phyloP scores from a whole-genome alignment of 2,797 vertebrate species.

The Macropodus opercularis region DNA sequence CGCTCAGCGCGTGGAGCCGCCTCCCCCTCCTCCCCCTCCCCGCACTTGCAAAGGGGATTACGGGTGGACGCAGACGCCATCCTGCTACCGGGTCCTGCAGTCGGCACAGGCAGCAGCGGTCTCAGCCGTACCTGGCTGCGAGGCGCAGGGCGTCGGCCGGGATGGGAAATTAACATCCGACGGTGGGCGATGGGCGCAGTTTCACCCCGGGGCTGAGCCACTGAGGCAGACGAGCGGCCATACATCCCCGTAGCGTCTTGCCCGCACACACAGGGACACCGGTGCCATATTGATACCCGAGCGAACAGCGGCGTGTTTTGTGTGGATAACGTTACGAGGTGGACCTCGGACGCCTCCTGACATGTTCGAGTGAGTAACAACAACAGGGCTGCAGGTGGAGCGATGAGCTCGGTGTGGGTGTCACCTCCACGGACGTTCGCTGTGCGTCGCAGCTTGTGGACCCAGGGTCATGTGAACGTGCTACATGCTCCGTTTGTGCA shows the following conservation, averaged over 20 bases:
- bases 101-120: slow-evolving; percentile 45
- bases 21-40: slow-evolving; percentile 30
- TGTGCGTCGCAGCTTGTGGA: neutral
- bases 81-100: slow-evolving; percentile 58
- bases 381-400: neutral
- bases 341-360: slow-evolving; percentile 70
- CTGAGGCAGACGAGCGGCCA: slow-evolving; percentile 39
- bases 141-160: slow-evolving; percentile 22
- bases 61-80: slow-evolving; percentile 67
- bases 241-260: slow-evolving; percentile 34
- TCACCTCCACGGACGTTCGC: neutral
- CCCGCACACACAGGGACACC: slow-evolving; percentile 26
- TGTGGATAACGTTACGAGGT: slow-evolving; percentile 37
- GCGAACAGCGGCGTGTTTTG: slow-evolving; percentile 6
- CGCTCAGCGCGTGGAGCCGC: slow-evolving; percentile 42
- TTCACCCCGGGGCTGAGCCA: slow-evolving; percentile 28
- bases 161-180: slow-evolving; percentile 49
- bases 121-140: slow-evolving; percentile 54
- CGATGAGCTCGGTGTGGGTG: neutral
- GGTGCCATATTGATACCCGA: slow-evolving; percentile 42
- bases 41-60: slow-evolving; percentile 64
- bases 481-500: neutral
- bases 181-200: slow-evolving; percentile 36
- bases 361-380: slow-evolving; percentile 85
- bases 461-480: neutral